These are phyloP conservation scores for Hermetia illucens DNA, from an alignment of 1,140 invertebrate genomes.

Conservation along the genomic window DNA sequence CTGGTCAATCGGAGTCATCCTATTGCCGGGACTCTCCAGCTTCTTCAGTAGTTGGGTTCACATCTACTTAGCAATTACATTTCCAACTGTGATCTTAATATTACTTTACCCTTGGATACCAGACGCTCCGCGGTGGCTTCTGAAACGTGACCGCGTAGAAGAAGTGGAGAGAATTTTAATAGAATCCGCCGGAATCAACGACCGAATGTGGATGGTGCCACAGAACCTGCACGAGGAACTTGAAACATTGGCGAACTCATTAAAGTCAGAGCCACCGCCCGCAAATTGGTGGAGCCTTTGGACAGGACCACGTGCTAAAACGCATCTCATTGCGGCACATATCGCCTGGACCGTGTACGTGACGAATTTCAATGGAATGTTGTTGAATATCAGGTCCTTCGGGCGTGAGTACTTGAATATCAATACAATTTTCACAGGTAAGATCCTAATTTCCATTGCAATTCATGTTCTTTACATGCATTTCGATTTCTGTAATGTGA, in stretches of 20 bases:
- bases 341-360: slow-evolving; percentile 26
- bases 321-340: slow-evolving; percentile 23
- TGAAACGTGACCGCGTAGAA: slow-evolving; percentile 17
- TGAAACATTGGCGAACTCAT: slow-evolving; percentile 16
- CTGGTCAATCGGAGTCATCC: slow-evolving; percentile 31
- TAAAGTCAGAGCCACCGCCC: slow-evolving; percentile 15
- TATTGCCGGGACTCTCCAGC: slow-evolving; percentile 26
- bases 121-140: slow-evolving; percentile 30
- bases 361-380: slow-evolving; percentile 31
- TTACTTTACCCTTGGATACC: slow-evolving; percentile 30
- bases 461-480: too few relatives aligned
- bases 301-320: slow-evolving; percentile 19
- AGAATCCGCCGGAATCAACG: slow-evolving; percentile 25
- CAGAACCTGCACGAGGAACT: slow-evolving; percentile 22
- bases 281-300: slow-evolving; percentile 23
- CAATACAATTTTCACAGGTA: slow-evolving; percentile 31
- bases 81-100: slow-evolving; percentile 28
- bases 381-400: slow-evolving; percentile 31
- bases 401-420: slow-evolving; percentile 26
- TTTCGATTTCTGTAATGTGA: slow-evolving; percentile 1
- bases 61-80: slow-evolving; percentile 30
- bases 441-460: slow-evolving; percentile 3
- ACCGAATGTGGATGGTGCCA: slow-evolving; percentile 23
- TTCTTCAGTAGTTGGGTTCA: slow-evolving; percentile 29
- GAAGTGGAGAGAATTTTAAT: slow-evolving; percentile 25